Percentiles rank a stretch among this genome's conserved stretches.
phyloP scores from a whole-genome alignment of 2,113 vertebrate species.

The Symphodus melops region DNA sequence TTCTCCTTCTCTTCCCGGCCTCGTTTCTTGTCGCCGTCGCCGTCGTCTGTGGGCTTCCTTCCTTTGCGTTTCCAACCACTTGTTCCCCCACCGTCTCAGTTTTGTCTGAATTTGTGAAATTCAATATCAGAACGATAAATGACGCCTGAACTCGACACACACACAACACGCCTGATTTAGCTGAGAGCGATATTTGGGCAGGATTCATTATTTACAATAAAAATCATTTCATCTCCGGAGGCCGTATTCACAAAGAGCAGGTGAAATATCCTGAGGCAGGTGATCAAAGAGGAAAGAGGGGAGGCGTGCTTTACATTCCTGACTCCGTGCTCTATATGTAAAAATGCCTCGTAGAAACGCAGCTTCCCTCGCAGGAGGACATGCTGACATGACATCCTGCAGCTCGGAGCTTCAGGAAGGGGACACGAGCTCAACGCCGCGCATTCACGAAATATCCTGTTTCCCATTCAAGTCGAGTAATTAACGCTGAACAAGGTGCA shows the following conservation, averaged over 20 bases:
- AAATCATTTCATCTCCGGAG: slow-evolving; percentile 22
- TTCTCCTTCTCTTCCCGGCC: slow-evolving; percentile 18
- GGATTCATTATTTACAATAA: slow-evolving; percentile 29
- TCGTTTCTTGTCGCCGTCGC: slow-evolving; percentile 8
- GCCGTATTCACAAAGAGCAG: background rate
- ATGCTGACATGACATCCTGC: background rate
- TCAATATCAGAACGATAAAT: slow-evolving; percentile 63
- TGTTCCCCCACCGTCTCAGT: slow-evolving; percentile 49
- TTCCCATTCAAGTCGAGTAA: no score
- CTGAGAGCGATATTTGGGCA: slow-evolving; percentile 14
- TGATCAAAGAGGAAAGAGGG: slow-evolving; percentile 50
- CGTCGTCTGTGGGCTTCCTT: slow-evolving; percentile 41
- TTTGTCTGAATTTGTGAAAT: slow-evolving; percentile 65
- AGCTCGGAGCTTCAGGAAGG: no score
- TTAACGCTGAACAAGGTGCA: no score
- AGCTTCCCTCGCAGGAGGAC: slow-evolving; percentile 3
- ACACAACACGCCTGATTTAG: background rate
- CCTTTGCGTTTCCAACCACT: slow-evolving; percentile 70
- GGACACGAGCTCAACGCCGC: no score
- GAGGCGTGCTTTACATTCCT: slow-evolving; percentile 53
- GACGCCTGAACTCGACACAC: slow-evolving; percentile 3
- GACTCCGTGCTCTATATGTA: slow-evolving; percentile 3
- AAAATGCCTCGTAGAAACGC: background rate
- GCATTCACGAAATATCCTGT: no score
- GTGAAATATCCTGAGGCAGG: background rate